These are phyloP conservation scores for Astropecten irregularis DNA, from an alignment of 53 echinoderm and acorn worm genomes.

Conservation along the genomic window DNA sequence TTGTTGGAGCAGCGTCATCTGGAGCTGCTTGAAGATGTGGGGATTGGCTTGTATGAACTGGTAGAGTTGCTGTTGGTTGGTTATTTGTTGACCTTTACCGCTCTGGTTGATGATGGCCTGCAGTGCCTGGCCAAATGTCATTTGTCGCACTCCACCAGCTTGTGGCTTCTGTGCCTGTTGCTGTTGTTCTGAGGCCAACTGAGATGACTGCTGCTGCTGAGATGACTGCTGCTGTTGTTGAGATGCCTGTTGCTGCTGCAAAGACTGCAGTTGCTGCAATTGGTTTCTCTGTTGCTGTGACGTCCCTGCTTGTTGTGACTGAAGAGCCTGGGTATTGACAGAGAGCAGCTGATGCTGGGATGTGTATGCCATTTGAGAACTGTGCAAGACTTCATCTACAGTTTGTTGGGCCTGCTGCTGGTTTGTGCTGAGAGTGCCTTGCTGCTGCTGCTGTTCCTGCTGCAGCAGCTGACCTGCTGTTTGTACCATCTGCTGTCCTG, in stretches of 20 bases:
- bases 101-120: conserved; percentile 39
- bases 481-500: conserved; percentile 14
- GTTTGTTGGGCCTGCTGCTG: conserved; percentile 32
- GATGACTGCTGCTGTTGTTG: conserved; percentile 14
- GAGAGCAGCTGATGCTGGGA: conserved; percentile 26
- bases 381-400: conserved; percentile 4
- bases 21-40: conserved; percentile 16
- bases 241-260: conserved; percentile 3
- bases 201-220: conserved; percentile 35
- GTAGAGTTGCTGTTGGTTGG: conserved; percentile 38
- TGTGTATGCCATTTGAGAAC: conserved; percentile 21
- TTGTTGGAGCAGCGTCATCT: conserved; percentile 18
- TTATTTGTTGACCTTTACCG: conserved; percentile 47
- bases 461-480: not conserved
- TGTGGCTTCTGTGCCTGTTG: conserved; percentile 9
- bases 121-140: conserved; percentile 41
- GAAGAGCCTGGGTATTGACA: not conserved
- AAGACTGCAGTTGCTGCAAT: conserved; percentile 24
- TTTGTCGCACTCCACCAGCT: conserved; percentile 19
- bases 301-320: conserved; percentile 3
- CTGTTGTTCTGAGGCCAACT: no score
- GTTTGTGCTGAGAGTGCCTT: not conserved
- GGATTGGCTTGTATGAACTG: conserved; percentile 54
- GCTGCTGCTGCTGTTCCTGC: conserved; percentile 25
- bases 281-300: not conserved